phyloP scores from a whole-genome alignment of 2,113 vertebrate species.

The Sphyrna mokarran region DNA sequence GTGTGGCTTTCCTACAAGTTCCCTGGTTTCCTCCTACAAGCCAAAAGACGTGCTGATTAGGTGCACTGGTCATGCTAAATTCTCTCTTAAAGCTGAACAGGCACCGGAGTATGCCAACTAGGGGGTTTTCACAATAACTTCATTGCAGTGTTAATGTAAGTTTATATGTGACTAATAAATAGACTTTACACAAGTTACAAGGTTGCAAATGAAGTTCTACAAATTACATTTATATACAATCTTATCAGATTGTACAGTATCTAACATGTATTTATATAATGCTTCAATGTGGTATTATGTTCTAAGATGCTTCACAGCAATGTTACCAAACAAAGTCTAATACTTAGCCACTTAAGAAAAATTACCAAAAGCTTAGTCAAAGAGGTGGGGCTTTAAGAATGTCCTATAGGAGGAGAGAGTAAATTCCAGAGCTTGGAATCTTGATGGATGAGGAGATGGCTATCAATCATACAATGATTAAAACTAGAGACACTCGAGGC shows the following conservation, averaged over 20 bases:
- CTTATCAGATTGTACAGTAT: background rate
- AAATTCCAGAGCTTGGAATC: background rate
- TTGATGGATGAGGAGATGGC: background rate
- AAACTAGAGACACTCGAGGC: background rate
- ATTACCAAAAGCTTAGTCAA: background rate
- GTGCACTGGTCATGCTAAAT: too few species aligned
- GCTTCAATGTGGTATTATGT: background rate
- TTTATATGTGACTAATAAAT: too few species aligned
- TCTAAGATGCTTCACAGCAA: background rate
- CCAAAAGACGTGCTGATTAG: too few species aligned
- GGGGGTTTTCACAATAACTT: too few species aligned
- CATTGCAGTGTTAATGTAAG: too few species aligned
- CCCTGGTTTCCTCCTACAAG: too few species aligned
- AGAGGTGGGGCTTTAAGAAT: background rate
- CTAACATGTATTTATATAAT: background rate
- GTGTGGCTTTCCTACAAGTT: too few species aligned
- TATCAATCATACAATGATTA: background rate
- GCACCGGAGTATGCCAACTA: too few species aligned
- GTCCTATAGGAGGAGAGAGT: background rate
- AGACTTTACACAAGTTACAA: background rate
- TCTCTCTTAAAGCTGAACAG: too few species aligned
- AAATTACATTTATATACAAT: background rate
- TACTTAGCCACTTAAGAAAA: background rate
- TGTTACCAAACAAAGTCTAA: background rate
- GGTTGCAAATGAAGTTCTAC: background rate